These are phyloP conservation scores for Druon quercuslanigerum DNA, from an alignment of 1,140 invertebrate genomes.

Conservation along the genomic window DNA sequence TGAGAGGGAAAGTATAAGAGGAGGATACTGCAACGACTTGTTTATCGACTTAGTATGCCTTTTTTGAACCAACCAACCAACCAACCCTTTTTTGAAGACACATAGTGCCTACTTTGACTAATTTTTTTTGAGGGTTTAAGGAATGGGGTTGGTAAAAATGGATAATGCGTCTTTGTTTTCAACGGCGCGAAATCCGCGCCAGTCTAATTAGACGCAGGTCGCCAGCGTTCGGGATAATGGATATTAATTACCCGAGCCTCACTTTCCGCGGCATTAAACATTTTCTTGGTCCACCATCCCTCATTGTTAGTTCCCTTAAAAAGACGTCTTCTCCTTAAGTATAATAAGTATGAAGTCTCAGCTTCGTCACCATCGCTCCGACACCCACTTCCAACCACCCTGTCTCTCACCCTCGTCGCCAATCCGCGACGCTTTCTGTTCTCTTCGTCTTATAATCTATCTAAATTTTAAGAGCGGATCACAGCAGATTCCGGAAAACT, in stretches of 20 bases:
- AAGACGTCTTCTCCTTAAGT: slow-evolving; percentile 70
- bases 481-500: slow-evolving; percentile 61
- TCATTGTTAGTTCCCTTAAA: slow-evolving; percentile 75
- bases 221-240: slow-evolving; percentile 71
- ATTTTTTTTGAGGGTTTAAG: background rate
- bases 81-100: no score
- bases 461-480: slow-evolving; percentile 74
- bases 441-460: slow-evolving; percentile 72
- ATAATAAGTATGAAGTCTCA: slow-evolving; percentile 72
- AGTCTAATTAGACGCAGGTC: slow-evolving; percentile 70
- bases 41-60: no score
- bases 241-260: slow-evolving; percentile 75
- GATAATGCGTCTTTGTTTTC: slow-evolving; percentile 70
- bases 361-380: slow-evolving; percentile 56
- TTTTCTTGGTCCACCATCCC: slow-evolving; percentile 73
- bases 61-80: no score
- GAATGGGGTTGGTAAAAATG: slow-evolving; percentile 33
- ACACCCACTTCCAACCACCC: slow-evolving; percentile 46
- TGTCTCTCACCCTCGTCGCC: slow-evolving; percentile 46
- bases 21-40: no score
- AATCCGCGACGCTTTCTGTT: slow-evolving; percentile 52
- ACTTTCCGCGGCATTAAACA: slow-evolving; percentile 76
- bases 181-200: slow-evolving; percentile 52
- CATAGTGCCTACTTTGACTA: no score
- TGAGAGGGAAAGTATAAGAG: no score